Conservation (phyloP, 2,797 vertebrate genomes). For the Lacerta agilis region DNA sequence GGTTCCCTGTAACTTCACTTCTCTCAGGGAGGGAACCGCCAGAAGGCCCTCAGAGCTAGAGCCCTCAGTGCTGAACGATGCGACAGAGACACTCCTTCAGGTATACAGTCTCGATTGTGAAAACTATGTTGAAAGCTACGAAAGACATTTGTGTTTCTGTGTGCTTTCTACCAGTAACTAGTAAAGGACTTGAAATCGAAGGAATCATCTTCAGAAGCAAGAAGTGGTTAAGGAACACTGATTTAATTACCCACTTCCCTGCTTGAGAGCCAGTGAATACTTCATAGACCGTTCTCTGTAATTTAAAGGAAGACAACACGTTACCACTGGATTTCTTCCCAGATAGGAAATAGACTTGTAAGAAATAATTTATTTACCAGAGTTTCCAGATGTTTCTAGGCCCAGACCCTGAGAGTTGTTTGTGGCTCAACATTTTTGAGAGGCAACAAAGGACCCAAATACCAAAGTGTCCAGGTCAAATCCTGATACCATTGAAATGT, state of each 20-base stretch:
- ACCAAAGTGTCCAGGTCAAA: not conserved
- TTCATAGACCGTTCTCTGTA: constrained; percentile 42
- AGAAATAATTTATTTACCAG: not conserved
- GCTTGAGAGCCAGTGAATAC: constrained; percentile 51
- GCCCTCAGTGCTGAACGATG: too few species aligned
- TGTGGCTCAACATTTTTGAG: not conserved
- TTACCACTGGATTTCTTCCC: constrained; percentile 34
- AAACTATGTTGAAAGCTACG: not conserved
- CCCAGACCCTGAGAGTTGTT: not conserved
- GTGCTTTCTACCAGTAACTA: not conserved
- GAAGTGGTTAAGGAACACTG: constrained; percentile 58
- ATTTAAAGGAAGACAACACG: constrained; percentile 41
- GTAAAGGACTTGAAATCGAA: not conserved
- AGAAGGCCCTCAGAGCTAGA: too few species aligned
- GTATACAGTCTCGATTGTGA: too few species aligned
- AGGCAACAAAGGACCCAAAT: not conserved
- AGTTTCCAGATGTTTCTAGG: not conserved
- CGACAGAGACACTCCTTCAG: too few species aligned
- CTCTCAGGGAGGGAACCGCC: too few species aligned
- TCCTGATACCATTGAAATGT: not conserved
- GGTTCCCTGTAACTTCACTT: too few species aligned
- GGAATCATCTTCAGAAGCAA: not conserved
- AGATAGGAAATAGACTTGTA: not conserved
- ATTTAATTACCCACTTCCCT: constrained; percentile 56
- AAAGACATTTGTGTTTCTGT: not conserved